phyloP scores from a whole-genome alignment of 2,797 vertebrate genomes.

The Hozukius guyotensis region DNA sequence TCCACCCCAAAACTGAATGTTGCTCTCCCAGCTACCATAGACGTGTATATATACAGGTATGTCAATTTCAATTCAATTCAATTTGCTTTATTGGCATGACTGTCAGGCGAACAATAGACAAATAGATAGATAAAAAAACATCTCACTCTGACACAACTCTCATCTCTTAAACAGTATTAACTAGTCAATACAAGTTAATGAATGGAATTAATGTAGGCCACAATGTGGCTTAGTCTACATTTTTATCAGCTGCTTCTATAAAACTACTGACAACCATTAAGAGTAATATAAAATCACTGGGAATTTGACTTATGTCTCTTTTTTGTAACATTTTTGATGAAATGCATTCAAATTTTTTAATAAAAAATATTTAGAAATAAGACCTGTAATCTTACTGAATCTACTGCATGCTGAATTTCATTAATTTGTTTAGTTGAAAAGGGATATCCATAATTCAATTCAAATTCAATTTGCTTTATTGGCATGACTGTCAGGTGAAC shows the following conservation, averaged over 20 bases:
- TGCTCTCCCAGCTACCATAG: not conserved
- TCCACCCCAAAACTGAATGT: not conserved
- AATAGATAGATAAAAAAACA: too few relatives aligned
- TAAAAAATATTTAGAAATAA: slow-evolving; percentile 73
- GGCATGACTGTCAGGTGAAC: accelerated
- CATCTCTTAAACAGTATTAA: slow-evolving; percentile 20
- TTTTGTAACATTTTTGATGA: slow-evolving; percentile 80
- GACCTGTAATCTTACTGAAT: not conserved
- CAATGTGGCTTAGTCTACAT: slow-evolving; percentile 36
- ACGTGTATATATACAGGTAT: too few relatives aligned
- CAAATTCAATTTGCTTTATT: too few relatives aligned
- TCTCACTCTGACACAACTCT: slow-evolving; percentile 30
- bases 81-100: too few relatives aligned
- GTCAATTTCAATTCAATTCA: too few relatives aligned
- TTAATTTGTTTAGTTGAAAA: not conserved
- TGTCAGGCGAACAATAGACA: too few relatives aligned
- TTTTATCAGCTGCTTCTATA: slow-evolving; percentile 25
- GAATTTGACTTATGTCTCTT: slow-evolving; percentile 57
- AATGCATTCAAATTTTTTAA: slow-evolving; percentile 79
- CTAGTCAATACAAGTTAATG: not conserved
- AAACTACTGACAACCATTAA: slow-evolving; percentile 44
- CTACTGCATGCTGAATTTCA: not conserved
- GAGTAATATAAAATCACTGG: slow-evolving; percentile 47
- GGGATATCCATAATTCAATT: too few relatives aligned
- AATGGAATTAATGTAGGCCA: slow-evolving; percentile 18